Evolutionary conservation across 2,888 invertebrate species (phyloP).

Genomic region (Hetaerina titia): DNA sequence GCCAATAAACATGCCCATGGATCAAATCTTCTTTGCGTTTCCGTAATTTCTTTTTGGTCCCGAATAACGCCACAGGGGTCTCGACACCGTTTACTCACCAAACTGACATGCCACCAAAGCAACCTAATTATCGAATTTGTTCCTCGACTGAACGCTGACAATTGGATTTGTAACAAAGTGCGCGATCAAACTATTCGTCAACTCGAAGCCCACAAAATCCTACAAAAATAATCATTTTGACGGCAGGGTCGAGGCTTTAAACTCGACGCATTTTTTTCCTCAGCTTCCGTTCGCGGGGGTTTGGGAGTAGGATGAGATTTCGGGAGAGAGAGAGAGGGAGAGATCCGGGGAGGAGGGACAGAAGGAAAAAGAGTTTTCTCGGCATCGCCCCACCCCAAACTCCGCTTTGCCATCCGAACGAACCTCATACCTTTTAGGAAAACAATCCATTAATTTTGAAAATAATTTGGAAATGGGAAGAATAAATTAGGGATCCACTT

Average conservation of each 20-base stretch:
- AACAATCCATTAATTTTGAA: constrained; percentile 67
- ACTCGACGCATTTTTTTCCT: neutral
- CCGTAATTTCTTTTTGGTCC: too few species aligned
- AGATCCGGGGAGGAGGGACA: neutral
- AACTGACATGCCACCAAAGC: neutral
- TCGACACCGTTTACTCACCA: neutral
- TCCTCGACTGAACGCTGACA: neutral
- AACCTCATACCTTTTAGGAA: constrained; percentile 61
- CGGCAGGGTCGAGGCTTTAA: neutral
- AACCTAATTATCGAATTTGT: neutral
- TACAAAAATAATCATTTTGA: neutral
- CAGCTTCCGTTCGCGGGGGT: neutral
- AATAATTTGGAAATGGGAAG: constrained; percentile 66
- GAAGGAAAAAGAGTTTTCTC: neutral
- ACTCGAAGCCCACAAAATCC: neutral
- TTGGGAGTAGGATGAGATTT: neutral
- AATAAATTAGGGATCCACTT: constrained; percentile 67
- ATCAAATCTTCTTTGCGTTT: too few species aligned
- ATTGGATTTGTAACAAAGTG: neutral
- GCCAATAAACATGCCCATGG: too few species aligned
- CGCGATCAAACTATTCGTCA: neutral
- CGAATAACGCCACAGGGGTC: too few species aligned
- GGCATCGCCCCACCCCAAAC: neutral
- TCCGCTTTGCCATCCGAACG: constrained; percentile 41
- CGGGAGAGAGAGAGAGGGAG: neutral